A percentile compares a stretch with the other conserved stretches of the same genome.
phyloP scores from a whole-genome alignment of 2,888 invertebrate species.

The Cabera pusaria region DNA sequence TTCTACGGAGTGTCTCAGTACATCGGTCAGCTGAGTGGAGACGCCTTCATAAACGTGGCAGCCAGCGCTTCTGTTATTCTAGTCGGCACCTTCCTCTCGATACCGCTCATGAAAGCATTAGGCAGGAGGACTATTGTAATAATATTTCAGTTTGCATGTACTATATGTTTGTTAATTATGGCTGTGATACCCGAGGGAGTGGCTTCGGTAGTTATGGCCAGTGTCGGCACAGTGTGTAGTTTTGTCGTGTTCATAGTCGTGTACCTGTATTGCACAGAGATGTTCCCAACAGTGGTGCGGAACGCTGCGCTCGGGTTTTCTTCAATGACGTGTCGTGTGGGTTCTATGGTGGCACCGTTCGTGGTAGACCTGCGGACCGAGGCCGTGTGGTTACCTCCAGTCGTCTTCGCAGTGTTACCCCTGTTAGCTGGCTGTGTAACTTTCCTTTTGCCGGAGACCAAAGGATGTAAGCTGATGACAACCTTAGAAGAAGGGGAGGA shows the following conservation, averaged over 20 bases:
- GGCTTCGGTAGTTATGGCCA: slow-evolving; percentile 84
- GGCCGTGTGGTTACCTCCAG: slow-evolving; percentile 85
- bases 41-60: slow-evolving; percentile 92
- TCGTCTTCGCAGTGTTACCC: slow-evolving; percentile 88
- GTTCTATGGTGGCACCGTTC: slow-evolving; percentile 93
- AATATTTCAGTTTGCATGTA: slow-evolving; percentile 84
- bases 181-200: slow-evolving; percentile 74
- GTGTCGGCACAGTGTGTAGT: slow-evolving; percentile 90
- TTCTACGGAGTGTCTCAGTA: slow-evolving; percentile 93
- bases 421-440: slow-evolving; percentile 79
- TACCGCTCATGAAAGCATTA: slow-evolving; percentile 84
- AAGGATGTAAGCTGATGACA: slow-evolving; percentile 89
- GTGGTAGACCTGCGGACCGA: slow-evolving; percentile 84
- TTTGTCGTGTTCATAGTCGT: slow-evolving; percentile 93
- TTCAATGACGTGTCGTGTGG: slow-evolving; percentile 94
- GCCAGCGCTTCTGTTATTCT: slow-evolving; percentile 87
- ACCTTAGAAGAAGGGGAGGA: slow-evolving; percentile 91
- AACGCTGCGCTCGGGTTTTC: slow-evolving; percentile 94
- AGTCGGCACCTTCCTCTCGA: slow-evolving; percentile 84
- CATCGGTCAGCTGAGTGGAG: slow-evolving; percentile 89
- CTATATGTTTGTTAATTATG: slow-evolving; percentile 84
- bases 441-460: slow-evolving; percentile 90
- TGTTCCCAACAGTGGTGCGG: slow-evolving; percentile 94
- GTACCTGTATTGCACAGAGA: slow-evolving; percentile 93
- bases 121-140: slow-evolving; percentile 87